Conservation (phyloP, 2,888 invertebrate genomes). For the Caenorhabditis uteleia region DNA sequence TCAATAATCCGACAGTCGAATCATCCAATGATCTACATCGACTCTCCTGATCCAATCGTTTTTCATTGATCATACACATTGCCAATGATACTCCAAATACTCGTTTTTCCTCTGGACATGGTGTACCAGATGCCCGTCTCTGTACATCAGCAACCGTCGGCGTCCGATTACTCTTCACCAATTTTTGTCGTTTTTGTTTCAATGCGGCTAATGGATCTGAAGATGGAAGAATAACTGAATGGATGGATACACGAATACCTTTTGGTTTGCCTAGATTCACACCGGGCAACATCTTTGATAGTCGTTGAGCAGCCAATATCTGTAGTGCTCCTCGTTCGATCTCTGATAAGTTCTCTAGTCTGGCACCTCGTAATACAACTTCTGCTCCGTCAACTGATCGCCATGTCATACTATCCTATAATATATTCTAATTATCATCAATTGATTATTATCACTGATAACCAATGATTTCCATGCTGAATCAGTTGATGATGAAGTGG, state of each 20-base stretch:
- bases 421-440: background rate
- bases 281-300: slow-evolving; percentile 73
- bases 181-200: slow-evolving; percentile 59
- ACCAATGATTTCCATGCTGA: slow-evolving; percentile 53
- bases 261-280: slow-evolving; percentile 42
- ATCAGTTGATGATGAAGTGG: slow-evolving; percentile 49
- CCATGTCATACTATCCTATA: slow-evolving; percentile 54
- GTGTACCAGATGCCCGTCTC: slow-evolving; percentile 34
- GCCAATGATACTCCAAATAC: slow-evolving; percentile 86
- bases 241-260: slow-evolving; percentile 27
- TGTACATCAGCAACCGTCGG: slow-evolving; percentile 75
- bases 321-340: slow-evolving; percentile 82
- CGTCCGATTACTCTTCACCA: slow-evolving; percentile 81
- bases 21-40: slow-evolving; percentile 49
- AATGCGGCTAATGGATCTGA: slow-evolving; percentile 43
- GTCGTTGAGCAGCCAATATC: slow-evolving; percentile 80
- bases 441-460: background rate
- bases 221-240: slow-evolving; percentile 1
- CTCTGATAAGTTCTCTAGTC: slow-evolving; percentile 80
- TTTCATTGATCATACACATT: slow-evolving; percentile 85
- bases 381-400: slow-evolving; percentile 72
- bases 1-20: slow-evolving; percentile 34
- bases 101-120: slow-evolving; percentile 36
- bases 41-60: slow-evolving; percentile 69
- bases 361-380: slow-evolving; percentile 79